A percentile compares a stretch with the other conserved stretches of the same genome.
phyloP scores from a whole-genome alignment of 2,797 vertebrate species.

The Tapirus indicus region DNA sequence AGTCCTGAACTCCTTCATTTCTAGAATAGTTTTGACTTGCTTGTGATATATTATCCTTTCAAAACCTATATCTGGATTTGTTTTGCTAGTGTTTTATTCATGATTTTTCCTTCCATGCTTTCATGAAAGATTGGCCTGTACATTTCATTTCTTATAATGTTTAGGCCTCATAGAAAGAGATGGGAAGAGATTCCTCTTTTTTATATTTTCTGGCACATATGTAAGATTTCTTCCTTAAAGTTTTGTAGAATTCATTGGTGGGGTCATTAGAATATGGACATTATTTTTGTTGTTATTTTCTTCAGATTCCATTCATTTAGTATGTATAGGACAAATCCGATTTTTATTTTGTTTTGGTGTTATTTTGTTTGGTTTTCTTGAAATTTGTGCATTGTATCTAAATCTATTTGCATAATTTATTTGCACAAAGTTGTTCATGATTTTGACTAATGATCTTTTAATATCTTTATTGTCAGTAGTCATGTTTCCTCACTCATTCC shows the following conservation, averaged over 20 bases:
- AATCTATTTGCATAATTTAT: not conserved
- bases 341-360: not conserved
- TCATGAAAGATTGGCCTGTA: not conserved
- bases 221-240: not conserved
- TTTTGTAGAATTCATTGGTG: not conserved
- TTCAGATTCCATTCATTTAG: not conserved
- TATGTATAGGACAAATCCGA: not conserved
- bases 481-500: not conserved
- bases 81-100: not conserved
- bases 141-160: not conserved
- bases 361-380: not conserved
- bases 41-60: not conserved
- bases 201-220: not conserved
- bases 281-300: not conserved
- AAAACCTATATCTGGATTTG: not conserved
- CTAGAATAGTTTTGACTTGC: not conserved
- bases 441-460: not conserved
- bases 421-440: not conserved
- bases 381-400: not conserved
- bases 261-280: not conserved
- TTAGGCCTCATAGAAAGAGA: not conserved
- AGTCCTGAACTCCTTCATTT: not conserved
- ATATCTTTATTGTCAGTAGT: not conserved
- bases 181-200: not conserved
- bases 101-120: not conserved